Conservation (phyloP, 2,888 invertebrate genomes). For the Thymelicus acteon region DNA sequence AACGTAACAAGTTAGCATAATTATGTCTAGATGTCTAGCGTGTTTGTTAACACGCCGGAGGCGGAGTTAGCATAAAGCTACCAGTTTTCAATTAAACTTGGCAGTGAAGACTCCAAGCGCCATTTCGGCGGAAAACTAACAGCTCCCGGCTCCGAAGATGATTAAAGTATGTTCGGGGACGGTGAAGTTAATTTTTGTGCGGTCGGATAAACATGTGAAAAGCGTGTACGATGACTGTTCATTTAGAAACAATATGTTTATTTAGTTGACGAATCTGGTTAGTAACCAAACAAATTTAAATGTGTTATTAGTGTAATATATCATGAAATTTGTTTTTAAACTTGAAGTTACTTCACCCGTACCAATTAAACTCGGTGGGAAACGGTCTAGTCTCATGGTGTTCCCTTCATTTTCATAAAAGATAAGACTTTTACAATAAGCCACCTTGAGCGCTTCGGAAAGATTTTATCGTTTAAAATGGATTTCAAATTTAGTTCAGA, state of each 20-base stretch:
- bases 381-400: not conserved
- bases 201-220: no score
- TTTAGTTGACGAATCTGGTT: no score
- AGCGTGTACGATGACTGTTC: no score
- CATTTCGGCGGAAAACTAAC: constrained; percentile 11
- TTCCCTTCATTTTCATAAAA: constrained; percentile 12
- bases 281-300: no score
- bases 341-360: not conserved
- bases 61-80: not conserved
- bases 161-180: constrained; percentile 5
- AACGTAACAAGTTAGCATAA: constrained; percentile 15
- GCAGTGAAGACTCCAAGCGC: not conserved
- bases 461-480: constrained; percentile 33
- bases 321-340: not conserved
- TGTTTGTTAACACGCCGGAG: not conserved
- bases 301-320: no score
- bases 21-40: no score
- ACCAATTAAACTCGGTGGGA: not conserved
- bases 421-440: constrained; percentile 31
- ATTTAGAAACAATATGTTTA: no score
- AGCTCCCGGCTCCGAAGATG: constrained; percentile 17
- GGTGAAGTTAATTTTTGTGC: not conserved
- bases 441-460: constrained; percentile 10
- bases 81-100: constrained; percentile 12
- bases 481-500: constrained; percentile 37